Evolutionary conservation across 1,140 invertebrate species (phyloP).

Genomic region (Leptinotarsa defecta): DNA sequence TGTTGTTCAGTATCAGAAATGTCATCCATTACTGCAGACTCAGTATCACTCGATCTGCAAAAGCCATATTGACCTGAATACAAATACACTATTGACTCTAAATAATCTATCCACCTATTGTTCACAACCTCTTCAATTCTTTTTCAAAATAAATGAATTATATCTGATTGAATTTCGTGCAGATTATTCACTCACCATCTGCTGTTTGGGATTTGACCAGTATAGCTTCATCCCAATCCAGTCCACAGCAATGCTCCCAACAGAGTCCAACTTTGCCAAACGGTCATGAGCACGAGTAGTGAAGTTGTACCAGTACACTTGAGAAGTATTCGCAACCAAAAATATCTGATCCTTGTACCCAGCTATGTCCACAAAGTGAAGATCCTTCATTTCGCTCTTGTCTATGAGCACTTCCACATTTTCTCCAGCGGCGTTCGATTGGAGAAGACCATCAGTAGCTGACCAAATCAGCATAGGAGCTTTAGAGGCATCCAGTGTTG

Average conservation of each 20-base stretch:
- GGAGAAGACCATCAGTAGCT: conserved; percentile 69
- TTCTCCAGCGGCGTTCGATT: conserved; percentile 76
- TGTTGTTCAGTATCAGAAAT: no score
- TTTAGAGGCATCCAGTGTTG: conserved; percentile 62
- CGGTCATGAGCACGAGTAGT: conserved; percentile 62
- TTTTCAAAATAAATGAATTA: no score
- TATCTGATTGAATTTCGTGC: no score
- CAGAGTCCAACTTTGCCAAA: conserved; percentile 69
- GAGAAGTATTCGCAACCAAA: conserved; percentile 75
- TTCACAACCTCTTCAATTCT: no score
- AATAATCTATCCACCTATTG: no score
- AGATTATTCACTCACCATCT: conserved; percentile 64
- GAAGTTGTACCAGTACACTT: conserved; percentile 72
- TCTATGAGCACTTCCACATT: conserved; percentile 68
- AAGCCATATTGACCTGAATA: no score
- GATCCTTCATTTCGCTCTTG: conserved; percentile 59
- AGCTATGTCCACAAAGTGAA: conserved; percentile 48
- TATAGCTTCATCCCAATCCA: conserved; percentile 88
- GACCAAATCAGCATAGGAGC: conserved; percentile 68
- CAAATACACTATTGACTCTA: no score
- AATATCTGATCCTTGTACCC: conserved; percentile 62
- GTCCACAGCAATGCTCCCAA: conserved; percentile 81
- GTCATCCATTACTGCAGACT: no score
- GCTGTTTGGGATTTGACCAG: conserved; percentile 85
- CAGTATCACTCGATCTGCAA: no score